Percentiles rank a stretch among this genome's conserved stretches.
phyloP scores from a whole-genome alignment of 2,888 invertebrate species.

The Gymnocheta viridis region DNA sequence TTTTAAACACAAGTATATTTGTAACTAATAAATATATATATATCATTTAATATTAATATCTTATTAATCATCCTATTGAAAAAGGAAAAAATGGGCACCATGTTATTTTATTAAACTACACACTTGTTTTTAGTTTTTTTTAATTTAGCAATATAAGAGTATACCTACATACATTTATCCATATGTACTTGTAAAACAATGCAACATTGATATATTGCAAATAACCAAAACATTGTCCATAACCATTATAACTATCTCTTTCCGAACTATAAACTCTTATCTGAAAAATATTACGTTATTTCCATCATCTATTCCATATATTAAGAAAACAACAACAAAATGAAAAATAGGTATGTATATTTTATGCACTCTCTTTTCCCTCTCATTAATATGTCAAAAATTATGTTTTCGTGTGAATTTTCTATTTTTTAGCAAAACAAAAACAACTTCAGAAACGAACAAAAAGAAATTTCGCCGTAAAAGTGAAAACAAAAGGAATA shows the following conservation, averaged over 20 bases:
- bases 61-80: background rate
- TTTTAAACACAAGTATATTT: background rate
- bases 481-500: slow-evolving; percentile 61
- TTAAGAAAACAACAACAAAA: slow-evolving; percentile 11
- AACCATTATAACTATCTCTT: slow-evolving; percentile 45
- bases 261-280: slow-evolving; percentile 17
- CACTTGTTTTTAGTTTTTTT: background rate
- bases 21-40: background rate
- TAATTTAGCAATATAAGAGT: background rate
- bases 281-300: slow-evolving; percentile 1
- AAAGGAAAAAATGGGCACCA: background rate
- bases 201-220: slow-evolving; percentile 52
- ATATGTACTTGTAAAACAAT: slow-evolving; percentile 26
- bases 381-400: slow-evolving; percentile 47
- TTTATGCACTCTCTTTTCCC: slow-evolving; percentile 24
- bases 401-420: slow-evolving; percentile 62
- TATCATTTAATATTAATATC: too few species aligned
- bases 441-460: slow-evolving; percentile 61
- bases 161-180: background rate
- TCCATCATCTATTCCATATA: slow-evolving; percentile 2
- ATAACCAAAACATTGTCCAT: slow-evolving; percentile 52
- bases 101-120: background rate
- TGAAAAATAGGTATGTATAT: slow-evolving; percentile 4
- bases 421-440: slow-evolving; percentile 65
- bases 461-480: slow-evolving; percentile 64